Evolutionary conservation across 2,797 vertebrate genomes (phyloP).

Genomic region (Anguilla megastoma): DNA sequence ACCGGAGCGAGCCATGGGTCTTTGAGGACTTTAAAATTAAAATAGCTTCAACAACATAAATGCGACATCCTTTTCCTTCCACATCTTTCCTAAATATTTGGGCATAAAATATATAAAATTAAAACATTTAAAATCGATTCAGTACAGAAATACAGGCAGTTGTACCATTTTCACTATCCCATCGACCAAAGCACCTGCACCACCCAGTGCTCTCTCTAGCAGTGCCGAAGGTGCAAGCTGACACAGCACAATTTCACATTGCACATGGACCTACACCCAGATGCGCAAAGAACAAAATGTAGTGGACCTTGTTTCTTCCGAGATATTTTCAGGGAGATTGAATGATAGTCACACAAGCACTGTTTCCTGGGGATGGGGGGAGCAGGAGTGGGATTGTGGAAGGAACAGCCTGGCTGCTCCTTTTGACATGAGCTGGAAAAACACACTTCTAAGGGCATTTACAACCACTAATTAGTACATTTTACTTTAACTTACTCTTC

Average conservation of each 20-base stretch:
- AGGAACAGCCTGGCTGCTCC: background rate
- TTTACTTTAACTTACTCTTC: conserved; percentile 17
- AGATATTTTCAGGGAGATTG: background rate
- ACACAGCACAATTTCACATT: background rate
- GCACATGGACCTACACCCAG: background rate
- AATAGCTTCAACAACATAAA: too few relatives aligned
- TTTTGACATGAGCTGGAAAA: background rate
- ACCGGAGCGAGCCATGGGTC: too few relatives aligned
- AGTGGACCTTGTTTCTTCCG: background rate
- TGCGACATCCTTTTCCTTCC: too few relatives aligned
- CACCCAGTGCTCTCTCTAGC: background rate
- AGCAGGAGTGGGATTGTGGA: background rate
- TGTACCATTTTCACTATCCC: too few relatives aligned
- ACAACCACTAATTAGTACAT: background rate
- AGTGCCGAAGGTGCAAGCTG: background rate
- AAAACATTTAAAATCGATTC: too few relatives aligned
- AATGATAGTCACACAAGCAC: background rate
- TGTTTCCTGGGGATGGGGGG: background rate
- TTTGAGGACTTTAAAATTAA: too few relatives aligned
- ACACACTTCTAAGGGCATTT: conserved; percentile 5
- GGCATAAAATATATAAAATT: too few relatives aligned
- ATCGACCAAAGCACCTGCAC: background rate
- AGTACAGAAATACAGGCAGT: too few relatives aligned
- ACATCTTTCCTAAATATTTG: too few relatives aligned
- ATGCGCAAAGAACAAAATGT: background rate